phyloP scores from a whole-genome alignment of 2,797 vertebrate genomes.

The Gymnoscopelus braueri region DNA sequence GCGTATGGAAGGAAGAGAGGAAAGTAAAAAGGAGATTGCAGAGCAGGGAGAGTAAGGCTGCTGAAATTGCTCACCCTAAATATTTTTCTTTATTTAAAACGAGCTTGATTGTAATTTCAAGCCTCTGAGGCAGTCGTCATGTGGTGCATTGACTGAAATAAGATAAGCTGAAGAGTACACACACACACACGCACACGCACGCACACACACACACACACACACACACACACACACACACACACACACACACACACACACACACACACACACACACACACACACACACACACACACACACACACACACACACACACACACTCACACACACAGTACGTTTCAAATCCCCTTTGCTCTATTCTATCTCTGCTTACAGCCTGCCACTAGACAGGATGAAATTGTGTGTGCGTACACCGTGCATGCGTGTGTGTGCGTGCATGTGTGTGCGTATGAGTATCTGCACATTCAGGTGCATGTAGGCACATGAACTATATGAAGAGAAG shows the following conservation, averaged over 20 bases:
- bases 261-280: neutral
- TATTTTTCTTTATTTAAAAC: slow-evolving; percentile 62
- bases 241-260: too few species aligned
- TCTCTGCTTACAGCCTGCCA: slow-evolving; percentile 54
- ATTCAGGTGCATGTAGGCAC: neutral
- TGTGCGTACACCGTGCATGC: neutral
- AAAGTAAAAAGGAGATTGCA: neutral
- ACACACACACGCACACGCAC: too few species aligned
- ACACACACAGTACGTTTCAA: slow-evolving; percentile 16
- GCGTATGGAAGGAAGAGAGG: neutral
- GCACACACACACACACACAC: too few species aligned
- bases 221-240: too few species aligned
- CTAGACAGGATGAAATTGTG: neutral
- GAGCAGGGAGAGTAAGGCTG: neutral
- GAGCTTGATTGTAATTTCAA: slow-evolving; percentile 70
- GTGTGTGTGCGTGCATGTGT: neutral
- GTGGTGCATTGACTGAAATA: slow-evolving; percentile 60
- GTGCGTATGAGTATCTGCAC: slow-evolving; percentile 26
- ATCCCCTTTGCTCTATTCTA: slow-evolving; percentile 51
- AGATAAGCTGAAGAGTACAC: too few species aligned
- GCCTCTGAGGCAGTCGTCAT: slow-evolving; percentile 56
- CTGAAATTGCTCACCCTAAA: slow-evolving; percentile 51
- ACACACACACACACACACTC: slow-evolving; percentile 2
- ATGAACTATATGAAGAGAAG: neutral
- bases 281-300: slow-evolving; percentile 1